Evolutionary conservation across 2,797 vertebrate species (phyloP), one percentile per base, ranked within the genome.

Genomic region (Sebastes jordani): DNA sequence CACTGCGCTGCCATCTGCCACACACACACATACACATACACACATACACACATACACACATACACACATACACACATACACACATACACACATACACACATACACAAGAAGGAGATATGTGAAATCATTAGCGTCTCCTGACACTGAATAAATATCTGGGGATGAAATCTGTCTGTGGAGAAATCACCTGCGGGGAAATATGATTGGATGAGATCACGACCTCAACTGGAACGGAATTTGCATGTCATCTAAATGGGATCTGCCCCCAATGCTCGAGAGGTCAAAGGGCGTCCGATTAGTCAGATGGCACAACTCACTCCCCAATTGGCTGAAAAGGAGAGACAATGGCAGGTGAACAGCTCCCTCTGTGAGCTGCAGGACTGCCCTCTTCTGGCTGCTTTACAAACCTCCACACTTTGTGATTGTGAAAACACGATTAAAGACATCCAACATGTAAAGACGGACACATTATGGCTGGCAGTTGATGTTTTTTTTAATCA

Each of bases 141-240:
- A 92, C 92, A 92, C 85, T 88, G 90, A 94, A 93, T 93, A 92
- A 92, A 95, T 95, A 93, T 93, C 89, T 85, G 74, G 85, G 86
- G 90, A 93, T 89, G 88, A 90, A 89, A 93, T 93, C 83, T 86
- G 92, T 91, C 91, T 90, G 74, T 86, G 81, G 91, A 92, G 85
- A 93, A 93, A 93, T 93, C 90, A 92, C 92, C 93, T 88, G 88
- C 79, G 22, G 88, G 89, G 87, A 87, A 81, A 92, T 90, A 83
- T 86, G 91, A 93, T 89, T 93, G 89, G 91, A 94, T 91, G 90
- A 92, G 91, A 90, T 91, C 89, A 80, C 34, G 86, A 94, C 91
- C 93, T 88, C 85, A 49, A 14, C 72, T 73, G 81, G 74, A 88
- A 81, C 71, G 65, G 86, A 86, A 94, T 95, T 93, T 94, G 91